Evolutionary conservation across 2,113 vertebrate species (phyloP).

Genomic region (Hyperopisus bebe): DNA sequence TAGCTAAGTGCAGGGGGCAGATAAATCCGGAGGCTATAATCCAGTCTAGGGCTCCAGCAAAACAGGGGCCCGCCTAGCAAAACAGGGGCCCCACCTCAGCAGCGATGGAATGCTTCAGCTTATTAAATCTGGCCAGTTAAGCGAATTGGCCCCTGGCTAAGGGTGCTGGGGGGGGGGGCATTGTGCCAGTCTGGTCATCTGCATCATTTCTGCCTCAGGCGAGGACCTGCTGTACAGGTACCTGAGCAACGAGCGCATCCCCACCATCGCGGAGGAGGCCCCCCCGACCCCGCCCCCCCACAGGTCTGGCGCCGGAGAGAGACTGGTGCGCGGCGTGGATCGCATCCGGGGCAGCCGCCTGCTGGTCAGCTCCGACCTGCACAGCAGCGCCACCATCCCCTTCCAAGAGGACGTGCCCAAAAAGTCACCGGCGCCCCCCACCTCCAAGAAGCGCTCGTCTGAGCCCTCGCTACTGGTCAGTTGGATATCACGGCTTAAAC

Average conservation of each 20-base stretch:
- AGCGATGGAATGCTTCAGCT: background rate
- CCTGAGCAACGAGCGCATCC: slow-evolving; percentile 87
- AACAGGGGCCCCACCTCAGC: background rate
- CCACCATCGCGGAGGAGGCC: slow-evolving; percentile 80
- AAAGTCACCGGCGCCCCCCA: slow-evolving; percentile 55
- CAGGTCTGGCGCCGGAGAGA: slow-evolving; percentile 57
- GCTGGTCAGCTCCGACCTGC: slow-evolving; percentile 74
- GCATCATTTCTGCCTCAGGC: slow-evolving; percentile 49
- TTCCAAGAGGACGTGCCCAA: slow-evolving; percentile 75
- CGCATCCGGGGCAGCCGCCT: slow-evolving; percentile 76
- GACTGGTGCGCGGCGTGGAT: slow-evolving; percentile 72
- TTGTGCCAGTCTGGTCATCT: background rate
- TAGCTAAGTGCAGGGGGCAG: background rate
- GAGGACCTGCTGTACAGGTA: slow-evolving; percentile 82
- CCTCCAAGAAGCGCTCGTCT: slow-evolving; percentile 59
- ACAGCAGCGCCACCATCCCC: slow-evolving; percentile 84
- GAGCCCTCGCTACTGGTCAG: slow-evolving; percentile 84
- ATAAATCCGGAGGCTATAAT: no score
- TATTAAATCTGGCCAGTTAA: background rate
- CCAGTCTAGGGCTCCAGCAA: no score
- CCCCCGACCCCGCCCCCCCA: slow-evolving; percentile 52
- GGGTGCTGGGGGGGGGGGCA: background rate
- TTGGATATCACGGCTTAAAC: slow-evolving; percentile 85
- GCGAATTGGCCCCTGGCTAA: background rate
- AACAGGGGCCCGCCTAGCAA: background rate